Evolutionary conservation across 2,888 invertebrate species (phyloP), one percentile per base, ranked within the genome.

Genomic region (Lasioglossum figueresi): DNA sequence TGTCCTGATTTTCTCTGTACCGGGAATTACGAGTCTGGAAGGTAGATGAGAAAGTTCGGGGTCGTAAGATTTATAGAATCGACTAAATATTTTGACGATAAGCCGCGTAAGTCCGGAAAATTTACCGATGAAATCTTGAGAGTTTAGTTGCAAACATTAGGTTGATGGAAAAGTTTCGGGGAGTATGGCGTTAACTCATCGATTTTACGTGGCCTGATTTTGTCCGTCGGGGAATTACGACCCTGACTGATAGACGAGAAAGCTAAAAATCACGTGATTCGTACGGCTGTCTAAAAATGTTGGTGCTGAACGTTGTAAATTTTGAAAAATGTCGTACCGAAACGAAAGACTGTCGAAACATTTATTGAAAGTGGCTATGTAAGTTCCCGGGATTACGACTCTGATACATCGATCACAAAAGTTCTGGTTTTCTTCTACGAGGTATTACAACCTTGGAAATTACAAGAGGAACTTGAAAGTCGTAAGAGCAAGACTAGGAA

Each of bases 161-260:
- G n/a, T n/a, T 12, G 56, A 56, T n/a, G n/a, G 12, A 12, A 4
- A 56, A 56, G 56, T n/a, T 56, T 56, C 52, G 52, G 10, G 23
- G 10, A 52, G 23, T n/a, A 52, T 10, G 52, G 10, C 52, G 10
- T n/a, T 52, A 52, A 52, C 52, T 52, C 52, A 10, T 56, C n/a
- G 56, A 56, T 56, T n/a, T n/a, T 56, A n/a, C 10, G n/a, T 56
- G 56, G n/a, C 56, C 56, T n/a, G n/a, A 56, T 56, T 56, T 56
- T 12, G 56, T 56, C 8, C 10, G 4, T n/a, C n/a, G n/a, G 56
- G 12, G 8, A 56, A n/a, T n/a, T 56, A n/a, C 12, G 56, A n/a
- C 56, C 56, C 10, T 12, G n/a, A 56, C n/a, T 56, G 56, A n/a
- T 12, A 10, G 56, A 12, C 12, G 56, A n/a, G 12, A n/a, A 56